Evolutionary conservation across 2,797 vertebrate genomes (phyloP), one percentile per base, ranked within the genome.

Genomic region (Malacoraja senta): DNA sequence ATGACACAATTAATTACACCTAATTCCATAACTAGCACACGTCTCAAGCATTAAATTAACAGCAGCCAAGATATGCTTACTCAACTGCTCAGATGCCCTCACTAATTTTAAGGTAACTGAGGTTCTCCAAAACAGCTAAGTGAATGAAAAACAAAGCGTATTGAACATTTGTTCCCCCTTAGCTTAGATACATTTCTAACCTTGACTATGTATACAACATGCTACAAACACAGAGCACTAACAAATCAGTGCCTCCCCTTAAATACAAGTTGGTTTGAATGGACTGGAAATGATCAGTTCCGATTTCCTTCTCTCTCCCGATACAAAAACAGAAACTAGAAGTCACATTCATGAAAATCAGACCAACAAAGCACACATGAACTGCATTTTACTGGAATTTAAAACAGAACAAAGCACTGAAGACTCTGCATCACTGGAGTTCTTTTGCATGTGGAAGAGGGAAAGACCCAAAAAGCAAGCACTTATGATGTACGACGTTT

Each of bases 41-140:
- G 61, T n/a, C 19, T 35, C 17, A 88, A 65, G 63, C 17, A 68
- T 63, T 63, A 88, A 17, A 17, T 35, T 17, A 68, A 15, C 35
- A 35, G 84, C 61, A 88, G 84, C 84, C n/a, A 68, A 63, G 68
- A 74, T 53, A 76, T 38, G 58, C 53, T 24, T 71, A 91, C 65
- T 72, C 90, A 91, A 44, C 68, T 91, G 65, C n/a, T 63, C 58
- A 88, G 53, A 26, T 71, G 44, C 26, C 12, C 65, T 19, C 29
- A 35, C 68, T 92, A 92, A 88, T 76, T 84, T 92, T 92, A 65
- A 68, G n/a, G n/a, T 44, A 92, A 38, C 44, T 53, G 38, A 92
- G 72, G 38, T 38, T 76, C 68, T 68, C 3, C 15, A 74, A 76
- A 68, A 76, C 21, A 72, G 10, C 35, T 74, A 53, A 53, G 68